Evolutionary conservation across 2,113 vertebrate genomes (phyloP), one percentile per base, ranked within the genome.

Genomic region (Brachionichthys hirsutus): DNA sequence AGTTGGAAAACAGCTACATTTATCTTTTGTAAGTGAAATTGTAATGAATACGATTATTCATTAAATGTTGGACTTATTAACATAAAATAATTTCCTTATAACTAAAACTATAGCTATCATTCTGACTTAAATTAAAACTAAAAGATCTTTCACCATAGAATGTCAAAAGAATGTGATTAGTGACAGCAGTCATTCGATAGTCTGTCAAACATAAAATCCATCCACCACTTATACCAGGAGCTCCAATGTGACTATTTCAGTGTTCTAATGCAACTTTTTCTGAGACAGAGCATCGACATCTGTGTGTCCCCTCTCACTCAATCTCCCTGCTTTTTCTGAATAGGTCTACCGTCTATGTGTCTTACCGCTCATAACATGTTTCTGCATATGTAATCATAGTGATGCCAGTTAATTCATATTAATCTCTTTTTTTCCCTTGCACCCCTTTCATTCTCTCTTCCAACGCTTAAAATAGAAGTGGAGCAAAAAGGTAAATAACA

Each of bases 391-490:
- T 96, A 88, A 88, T 91, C 94, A 87, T 93, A 93, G 91, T 90
- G 83, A 83, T 96, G 93, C 94, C 94, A 94, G 92, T 95, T 95
- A 92, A 98, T 96, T 94, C 97, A 95, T 96, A 94, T 95, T 98
- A 96, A 98, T 97, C 95, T 98, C 92, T 94, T 95, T 96, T 93
- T 91, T 92, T 91, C 93, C 91, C 89, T 95, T 94, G 92, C 94
- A 95, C 92, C 92, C 94, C 88, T 93, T 94, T 96, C 93, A 94
- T 92, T 95, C 95, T 98, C 95, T 95, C 95, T 95, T 93, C 95
- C 92, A 92, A 99, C 94, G 96, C 97, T 95, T 96, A 98, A 99
- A 99, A 99, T 99, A 99, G 97, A 99, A 99, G 97, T 99, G 97
- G 97, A 99, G 92, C 97, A 99, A 98, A 99, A 99, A 99, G 97